Percentiles rank a stretch among this genome's conserved stretches.
Conservation (phyloP, 2,888 invertebrate species). For the Frankliniella intonsa region DNA sequence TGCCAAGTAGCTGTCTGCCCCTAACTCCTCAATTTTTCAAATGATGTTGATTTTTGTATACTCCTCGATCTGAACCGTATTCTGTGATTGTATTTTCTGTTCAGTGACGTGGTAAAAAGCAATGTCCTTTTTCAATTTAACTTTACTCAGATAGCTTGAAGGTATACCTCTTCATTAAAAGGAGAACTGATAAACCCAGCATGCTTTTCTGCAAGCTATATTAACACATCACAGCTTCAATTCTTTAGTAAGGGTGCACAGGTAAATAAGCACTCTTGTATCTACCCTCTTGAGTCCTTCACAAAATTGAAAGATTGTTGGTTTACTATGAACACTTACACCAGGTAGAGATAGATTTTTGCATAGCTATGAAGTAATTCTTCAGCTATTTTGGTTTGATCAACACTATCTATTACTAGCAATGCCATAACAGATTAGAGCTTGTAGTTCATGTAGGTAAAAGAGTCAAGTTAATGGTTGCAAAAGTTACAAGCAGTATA, state of each 20-base stretch:
- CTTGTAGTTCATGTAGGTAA: background rate
- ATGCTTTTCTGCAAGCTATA: conserved; percentile 4
- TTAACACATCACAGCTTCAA: background rate
- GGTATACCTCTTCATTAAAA: no score
- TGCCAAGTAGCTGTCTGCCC: background rate
- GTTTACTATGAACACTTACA: no score
- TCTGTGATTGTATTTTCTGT: background rate
- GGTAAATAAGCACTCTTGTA: background rate
- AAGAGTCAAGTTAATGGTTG: background rate
- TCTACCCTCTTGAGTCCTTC: background rate
- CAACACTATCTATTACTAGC: no score
- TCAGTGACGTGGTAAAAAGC: no score
- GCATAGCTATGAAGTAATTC: no score
- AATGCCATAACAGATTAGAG: background rate
- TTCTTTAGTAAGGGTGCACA: background rate
- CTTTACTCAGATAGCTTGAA: no score
- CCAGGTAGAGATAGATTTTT: no score
- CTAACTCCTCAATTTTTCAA: background rate
- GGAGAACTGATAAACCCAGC: background rate
- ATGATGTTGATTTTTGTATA: no score
- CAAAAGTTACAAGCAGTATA: background rate
- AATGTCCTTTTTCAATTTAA: no score
- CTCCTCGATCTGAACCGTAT: background rate
- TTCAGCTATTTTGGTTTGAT: no score
- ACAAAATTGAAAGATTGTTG: background rate